Conservation (phyloP, 2,888 invertebrate genomes). For the Pachliopta kotzebuea region DNA sequence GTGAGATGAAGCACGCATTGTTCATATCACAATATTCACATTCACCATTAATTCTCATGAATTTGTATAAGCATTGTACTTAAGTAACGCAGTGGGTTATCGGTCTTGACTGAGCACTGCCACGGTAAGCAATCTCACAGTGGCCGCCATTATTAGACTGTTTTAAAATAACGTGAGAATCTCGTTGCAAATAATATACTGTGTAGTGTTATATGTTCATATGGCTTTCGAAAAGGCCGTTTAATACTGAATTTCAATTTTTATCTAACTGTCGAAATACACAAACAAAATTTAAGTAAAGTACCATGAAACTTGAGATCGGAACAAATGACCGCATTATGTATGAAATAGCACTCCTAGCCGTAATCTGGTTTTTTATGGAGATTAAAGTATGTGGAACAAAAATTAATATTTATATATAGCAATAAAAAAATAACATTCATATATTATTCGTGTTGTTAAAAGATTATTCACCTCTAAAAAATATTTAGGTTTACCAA, state of each 20-base stretch:
- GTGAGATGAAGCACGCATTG: conserved; percentile 23
- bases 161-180: conserved; percentile 25
- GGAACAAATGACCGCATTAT: neutral
- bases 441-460: too few relatives aligned
- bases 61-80: conserved; percentile 5
- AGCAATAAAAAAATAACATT: neutral
- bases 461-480: neutral
- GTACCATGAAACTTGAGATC: conserved; percentile 8
- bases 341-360: neutral
- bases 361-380: conserved; percentile 1
- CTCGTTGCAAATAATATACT: conserved; percentile 18
- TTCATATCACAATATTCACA: conserved; percentile 31
- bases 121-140: conserved; percentile 9
- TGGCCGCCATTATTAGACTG: conserved; percentile 3
- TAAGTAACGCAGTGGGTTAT: conserved; percentile 24
- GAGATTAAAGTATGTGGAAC: neutral
- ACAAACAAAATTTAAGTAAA: conserved; percentile 13
- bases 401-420: neutral
- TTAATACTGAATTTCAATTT: conserved; percentile 9
- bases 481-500: neutral
- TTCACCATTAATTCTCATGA: conserved; percentile 13
- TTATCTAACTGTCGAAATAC: conserved; percentile 6
- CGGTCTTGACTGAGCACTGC: conserved; percentile 12
- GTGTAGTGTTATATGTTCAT: conserved; percentile 17
- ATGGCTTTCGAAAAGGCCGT: conserved; percentile 19